A percentile compares a stretch with the other conserved stretches of the same genome.
Evolutionary conservation across 2,797 vertebrate genomes (phyloP).

Genomic region (Ptychobarbus kaznakovi): DNA sequence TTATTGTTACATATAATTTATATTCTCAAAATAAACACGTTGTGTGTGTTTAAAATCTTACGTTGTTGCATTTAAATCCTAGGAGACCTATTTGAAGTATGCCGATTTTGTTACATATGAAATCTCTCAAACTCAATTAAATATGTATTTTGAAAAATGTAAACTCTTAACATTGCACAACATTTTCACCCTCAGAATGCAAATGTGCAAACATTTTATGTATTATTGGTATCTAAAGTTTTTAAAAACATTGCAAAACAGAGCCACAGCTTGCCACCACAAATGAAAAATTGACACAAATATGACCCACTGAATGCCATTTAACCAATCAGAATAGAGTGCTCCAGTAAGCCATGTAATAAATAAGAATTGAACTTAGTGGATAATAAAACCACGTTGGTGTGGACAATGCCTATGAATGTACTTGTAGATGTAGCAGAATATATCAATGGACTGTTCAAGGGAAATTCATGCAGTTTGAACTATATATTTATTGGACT

Average conservation of each 20-base stretch:
- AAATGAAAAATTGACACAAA: no score
- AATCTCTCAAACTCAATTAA: not conserved
- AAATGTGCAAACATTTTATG: not conserved
- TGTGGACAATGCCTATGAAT: not conserved
- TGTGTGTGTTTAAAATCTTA: not conserved
- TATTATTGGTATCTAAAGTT: no score
- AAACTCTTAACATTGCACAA: not conserved
- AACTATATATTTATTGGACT: not conserved
- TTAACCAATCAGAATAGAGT: no score
- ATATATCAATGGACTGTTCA: not conserved
- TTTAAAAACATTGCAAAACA: no score
- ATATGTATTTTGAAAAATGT: not conserved
- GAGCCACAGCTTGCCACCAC: no score
- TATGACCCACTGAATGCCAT: no score
- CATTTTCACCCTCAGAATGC: not conserved
- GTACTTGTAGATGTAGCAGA: not conserved
- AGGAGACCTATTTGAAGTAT: not conserved
- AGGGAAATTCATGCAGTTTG: not conserved
- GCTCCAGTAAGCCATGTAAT: not conserved
- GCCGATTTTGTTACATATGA: not conserved
- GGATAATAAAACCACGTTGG: not conserved
- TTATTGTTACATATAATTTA: not conserved
- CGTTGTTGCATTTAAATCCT: not conserved
- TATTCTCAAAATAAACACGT: not conserved
- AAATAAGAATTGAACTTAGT: not conserved